Evolutionary conservation across 2,113 vertebrate species (phyloP).

Genomic region (Polyodon spathula): DNA sequence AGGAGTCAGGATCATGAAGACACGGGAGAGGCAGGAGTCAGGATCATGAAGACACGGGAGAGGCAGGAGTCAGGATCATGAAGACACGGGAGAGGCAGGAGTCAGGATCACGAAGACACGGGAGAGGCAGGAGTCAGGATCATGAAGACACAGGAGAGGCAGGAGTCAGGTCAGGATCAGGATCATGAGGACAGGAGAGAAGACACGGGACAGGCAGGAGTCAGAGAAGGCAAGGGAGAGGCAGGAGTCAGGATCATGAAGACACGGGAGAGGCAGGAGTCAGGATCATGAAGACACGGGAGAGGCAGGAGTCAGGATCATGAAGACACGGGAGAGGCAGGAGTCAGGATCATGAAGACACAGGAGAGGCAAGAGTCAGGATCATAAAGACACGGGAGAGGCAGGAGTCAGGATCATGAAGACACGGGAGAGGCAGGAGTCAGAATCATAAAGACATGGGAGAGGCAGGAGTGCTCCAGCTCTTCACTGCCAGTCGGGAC

Average conservation of each 20-base stretch:
- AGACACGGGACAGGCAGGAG: conserved; percentile 22
- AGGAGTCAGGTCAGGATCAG: conserved; percentile 23
- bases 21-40: conserved; percentile 20
- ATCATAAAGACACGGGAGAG: conserved; percentile 25
- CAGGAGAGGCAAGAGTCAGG: conserved; percentile 20
- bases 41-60: conserved; percentile 28
- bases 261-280: conserved; percentile 22
- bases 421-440: conserved; percentile 22
- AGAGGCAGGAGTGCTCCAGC: too few relatives aligned
- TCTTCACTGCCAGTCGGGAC: too few relatives aligned
- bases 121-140: conserved; percentile 20
- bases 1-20: conserved; percentile 27
- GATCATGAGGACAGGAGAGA: too few relatives aligned
- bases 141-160: conserved; percentile 23
- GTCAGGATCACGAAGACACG: conserved; percentile 29
- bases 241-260: conserved; percentile 24
- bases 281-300: conserved; percentile 29
- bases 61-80: conserved; percentile 21
- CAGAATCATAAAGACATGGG: conserved; percentile 26
- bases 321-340: conserved; percentile 22
- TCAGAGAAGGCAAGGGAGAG: conserved; percentile 26
- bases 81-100: conserved; percentile 22
- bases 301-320: conserved; percentile 18
- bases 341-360: conserved; percentile 28
- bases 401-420: conserved; percentile 24